A percentile compares a stretch with the other conserved stretches of the same genome.
phyloP scores from a whole-genome alignment of 35 echinoderm and acorn worm species.

The Holothuria glaberrima region DNA sequence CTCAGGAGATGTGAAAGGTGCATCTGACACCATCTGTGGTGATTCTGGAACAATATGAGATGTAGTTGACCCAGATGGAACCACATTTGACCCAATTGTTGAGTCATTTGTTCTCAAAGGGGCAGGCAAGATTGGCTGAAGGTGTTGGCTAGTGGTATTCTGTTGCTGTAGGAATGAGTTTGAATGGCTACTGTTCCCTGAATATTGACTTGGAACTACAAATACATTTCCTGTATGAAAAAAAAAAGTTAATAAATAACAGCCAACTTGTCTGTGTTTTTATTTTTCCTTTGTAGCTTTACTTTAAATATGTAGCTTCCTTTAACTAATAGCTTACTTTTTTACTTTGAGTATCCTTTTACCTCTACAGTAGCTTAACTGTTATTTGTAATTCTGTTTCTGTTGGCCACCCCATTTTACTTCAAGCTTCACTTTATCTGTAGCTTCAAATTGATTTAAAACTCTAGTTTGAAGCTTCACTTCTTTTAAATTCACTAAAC shows the following conservation, averaged over 20 bases:
- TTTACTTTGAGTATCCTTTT: too few species aligned
- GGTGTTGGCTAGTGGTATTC: constrained; percentile 6
- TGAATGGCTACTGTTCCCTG: background rate
- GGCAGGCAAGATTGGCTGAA: constrained; percentile 42
- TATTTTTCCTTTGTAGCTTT: background rate
- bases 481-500: too few species aligned
- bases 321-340: too few species aligned
- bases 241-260: background rate
- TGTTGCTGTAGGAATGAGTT: background rate
- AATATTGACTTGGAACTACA: background rate
- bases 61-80: too few species aligned
- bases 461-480: too few species aligned
- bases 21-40: constrained; percentile 8
- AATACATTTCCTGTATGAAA: constrained; percentile 3
- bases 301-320: too few species aligned
- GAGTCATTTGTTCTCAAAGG: background rate
- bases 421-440: too few species aligned
- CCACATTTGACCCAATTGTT: background rate
- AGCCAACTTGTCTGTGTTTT: background rate
- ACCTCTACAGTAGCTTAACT: too few species aligned
- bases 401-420: too few species aligned
- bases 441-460: too few species aligned
- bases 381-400: too few species aligned
- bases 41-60: background rate
- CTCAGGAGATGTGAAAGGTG: background rate